Percentiles rank a stretch among this genome's conserved stretches.
phyloP scores from a whole-genome alignment of 2,113 vertebrate species.

The Plotosus lineatus region DNA sequence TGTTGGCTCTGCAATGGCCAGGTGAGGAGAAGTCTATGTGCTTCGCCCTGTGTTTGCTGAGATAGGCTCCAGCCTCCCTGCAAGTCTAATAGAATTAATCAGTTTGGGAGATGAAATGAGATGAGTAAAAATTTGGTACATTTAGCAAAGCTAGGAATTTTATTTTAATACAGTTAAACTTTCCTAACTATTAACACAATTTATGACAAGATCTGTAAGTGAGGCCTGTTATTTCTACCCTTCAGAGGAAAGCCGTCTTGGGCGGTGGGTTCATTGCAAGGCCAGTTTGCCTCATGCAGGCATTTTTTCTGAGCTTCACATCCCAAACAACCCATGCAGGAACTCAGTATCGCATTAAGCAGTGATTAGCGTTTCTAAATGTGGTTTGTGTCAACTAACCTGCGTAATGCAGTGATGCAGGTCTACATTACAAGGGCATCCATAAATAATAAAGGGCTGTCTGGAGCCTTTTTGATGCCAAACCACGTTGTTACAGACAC shows the following conservation, averaged over 20 bases:
- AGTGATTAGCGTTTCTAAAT: constrained; percentile 29
- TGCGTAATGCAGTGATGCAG: neutral
- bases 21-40: no score
- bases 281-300: neutral
- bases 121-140: neutral
- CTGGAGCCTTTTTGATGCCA: constrained; percentile 37
- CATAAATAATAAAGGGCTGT: constrained; percentile 34
- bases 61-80: no score
- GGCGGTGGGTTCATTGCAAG: neutral
- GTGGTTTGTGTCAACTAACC: neutral
- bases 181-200: neutral
- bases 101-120: no score
- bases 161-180: neutral
- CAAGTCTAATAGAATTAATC: no score
- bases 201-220: neutral
- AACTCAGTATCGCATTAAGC: neutral
- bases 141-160: neutral
- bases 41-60: no score
- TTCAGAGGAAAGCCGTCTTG: neutral
- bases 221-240: neutral
- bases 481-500: constrained; percentile 50
- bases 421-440: constrained; percentile 12
- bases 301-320: neutral
- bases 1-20: no score
- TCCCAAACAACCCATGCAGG: constrained; percentile 7